Evolutionary conservation across 2,888 invertebrate species (phyloP).

Genomic region (Campoplex capitator): DNA sequence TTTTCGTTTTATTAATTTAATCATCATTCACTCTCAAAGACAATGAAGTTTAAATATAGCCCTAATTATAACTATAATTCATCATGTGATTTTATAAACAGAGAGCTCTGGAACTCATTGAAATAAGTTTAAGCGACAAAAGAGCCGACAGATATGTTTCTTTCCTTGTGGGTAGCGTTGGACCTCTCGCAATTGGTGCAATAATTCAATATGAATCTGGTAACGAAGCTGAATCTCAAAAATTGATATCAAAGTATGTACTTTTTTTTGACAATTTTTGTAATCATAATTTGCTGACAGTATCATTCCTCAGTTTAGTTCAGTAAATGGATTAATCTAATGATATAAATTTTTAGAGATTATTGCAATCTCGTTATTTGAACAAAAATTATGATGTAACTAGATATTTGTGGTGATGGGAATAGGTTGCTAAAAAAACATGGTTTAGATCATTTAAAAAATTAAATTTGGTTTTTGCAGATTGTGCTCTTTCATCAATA

Average conservation of each 20-base stretch:
- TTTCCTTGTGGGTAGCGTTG: conserved; percentile 89
- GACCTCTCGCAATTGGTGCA: conserved; percentile 88
- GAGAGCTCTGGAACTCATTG: conserved; percentile 85
- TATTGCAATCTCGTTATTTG: background rate
- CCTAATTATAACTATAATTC: background rate
- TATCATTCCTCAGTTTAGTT: too few species aligned
- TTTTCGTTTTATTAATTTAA: background rate
- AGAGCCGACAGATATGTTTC: conserved; percentile 86
- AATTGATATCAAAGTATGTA: conserved; percentile 86
- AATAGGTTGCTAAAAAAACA: background rate
- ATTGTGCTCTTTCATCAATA: conserved; percentile 86
- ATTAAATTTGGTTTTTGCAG: conserved; percentile 83
- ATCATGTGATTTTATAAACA: conserved; percentile 70
- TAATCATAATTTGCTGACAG: background rate
- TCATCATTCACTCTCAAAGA: background rate
- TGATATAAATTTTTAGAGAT: background rate
- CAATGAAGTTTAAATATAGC: background rate
- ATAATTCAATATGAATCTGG: conserved; percentile 87
- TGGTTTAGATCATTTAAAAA: background rate
- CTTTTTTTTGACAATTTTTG: conserved; percentile 2
- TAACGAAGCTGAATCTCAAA: conserved; percentile 85
- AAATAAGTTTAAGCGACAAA: conserved; percentile 79
- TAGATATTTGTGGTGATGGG: background rate
- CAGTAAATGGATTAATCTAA: background rate
- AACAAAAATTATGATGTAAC: background rate